A percentile compares a stretch with the other conserved stretches of the same genome.
These are phyloP conservation scores for Phataginus tetradactyla DNA, from an alignment of 2,797 vertebrate species.

Conservation along the genomic window DNA sequence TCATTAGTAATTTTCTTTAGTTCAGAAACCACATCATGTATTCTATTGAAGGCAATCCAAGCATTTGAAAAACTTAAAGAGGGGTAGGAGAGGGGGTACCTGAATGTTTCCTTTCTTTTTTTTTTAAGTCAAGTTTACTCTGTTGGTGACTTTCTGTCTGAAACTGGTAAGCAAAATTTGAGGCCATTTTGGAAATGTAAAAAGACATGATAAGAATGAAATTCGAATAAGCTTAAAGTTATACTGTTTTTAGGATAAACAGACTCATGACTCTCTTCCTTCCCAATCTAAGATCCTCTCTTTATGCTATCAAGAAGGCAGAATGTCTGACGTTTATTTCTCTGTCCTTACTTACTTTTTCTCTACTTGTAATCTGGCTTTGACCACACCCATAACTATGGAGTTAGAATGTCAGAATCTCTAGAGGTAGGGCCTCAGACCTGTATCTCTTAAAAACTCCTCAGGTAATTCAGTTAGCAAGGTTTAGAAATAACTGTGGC, in stretches of 20 bases:
- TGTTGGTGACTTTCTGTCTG: constrained; percentile 5
- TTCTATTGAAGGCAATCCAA: constrained; percentile 31
- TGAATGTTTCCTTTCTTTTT: constrained; percentile 26
- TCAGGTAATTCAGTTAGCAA: neutral
- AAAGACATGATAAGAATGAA: constrained; percentile 8
- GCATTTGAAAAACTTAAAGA: constrained; percentile 25
- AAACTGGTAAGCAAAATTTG: constrained; percentile 13
- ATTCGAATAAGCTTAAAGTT: neutral
- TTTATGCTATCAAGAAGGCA: neutral
- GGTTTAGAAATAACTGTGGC: neutral
- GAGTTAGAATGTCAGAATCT: neutral
- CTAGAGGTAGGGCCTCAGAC: neutral
- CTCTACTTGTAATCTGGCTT: neutral
- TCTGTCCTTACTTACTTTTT: neutral
- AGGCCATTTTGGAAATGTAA: neutral
- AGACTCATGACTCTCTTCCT: neutral
- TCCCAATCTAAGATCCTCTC: neutral
- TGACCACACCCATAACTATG: neutral
- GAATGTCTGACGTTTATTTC: neutral
- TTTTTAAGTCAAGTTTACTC: neutral
- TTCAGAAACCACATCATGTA: constrained; percentile 28
- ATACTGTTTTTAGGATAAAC: neutral
- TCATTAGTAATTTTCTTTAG: constrained; percentile 61
- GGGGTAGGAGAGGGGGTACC: neutral
- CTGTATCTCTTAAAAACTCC: neutral